Evolutionary conservation across 2,888 invertebrate genomes (phyloP).

Genomic region (Acanthosoma haemorrhoidale): DNA sequence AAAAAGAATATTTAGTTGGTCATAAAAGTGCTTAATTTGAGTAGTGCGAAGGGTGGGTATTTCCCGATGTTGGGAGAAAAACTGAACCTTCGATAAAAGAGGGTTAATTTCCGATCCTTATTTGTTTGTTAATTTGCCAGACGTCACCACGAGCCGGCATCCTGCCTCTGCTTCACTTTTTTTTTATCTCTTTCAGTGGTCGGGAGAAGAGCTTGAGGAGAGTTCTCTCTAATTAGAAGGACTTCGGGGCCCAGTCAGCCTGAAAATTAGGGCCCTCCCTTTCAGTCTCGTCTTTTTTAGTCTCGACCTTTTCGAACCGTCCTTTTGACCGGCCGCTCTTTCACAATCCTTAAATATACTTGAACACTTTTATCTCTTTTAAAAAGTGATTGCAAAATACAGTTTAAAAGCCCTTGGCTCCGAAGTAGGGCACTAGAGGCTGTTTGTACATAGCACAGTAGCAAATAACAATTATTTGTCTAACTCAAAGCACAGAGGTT

Average conservation of each 20-base stretch:
- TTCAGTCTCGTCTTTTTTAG: conserved; percentile 2
- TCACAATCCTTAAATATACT: not conserved
- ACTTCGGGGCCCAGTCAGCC: not conserved
- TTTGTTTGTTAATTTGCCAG: not conserved
- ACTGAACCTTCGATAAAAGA: no score
- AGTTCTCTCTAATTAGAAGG: conserved; percentile 7
- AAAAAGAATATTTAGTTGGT: no score
- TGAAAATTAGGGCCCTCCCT: conserved; percentile 6
- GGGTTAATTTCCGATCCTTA: no score
- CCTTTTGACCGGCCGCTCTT: not conserved
- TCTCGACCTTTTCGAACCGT: not conserved
- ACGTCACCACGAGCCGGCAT: not conserved
- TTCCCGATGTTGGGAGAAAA: no score
- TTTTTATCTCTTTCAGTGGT: not conserved
- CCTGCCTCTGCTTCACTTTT: no score
- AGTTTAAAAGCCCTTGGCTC: conserved; percentile 4
- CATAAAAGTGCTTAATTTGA: no score
- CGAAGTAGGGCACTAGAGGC: not conserved
- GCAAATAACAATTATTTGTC: no score
- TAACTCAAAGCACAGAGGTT: no score
- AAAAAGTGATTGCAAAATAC: conserved; percentile 2
- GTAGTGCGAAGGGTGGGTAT: no score
- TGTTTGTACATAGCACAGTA: no score
- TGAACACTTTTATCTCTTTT: not conserved
- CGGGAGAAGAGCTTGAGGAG: no score